Conservation (phyloP, 2,888 invertebrate genomes). For the Pinctada fucata region DNA sequence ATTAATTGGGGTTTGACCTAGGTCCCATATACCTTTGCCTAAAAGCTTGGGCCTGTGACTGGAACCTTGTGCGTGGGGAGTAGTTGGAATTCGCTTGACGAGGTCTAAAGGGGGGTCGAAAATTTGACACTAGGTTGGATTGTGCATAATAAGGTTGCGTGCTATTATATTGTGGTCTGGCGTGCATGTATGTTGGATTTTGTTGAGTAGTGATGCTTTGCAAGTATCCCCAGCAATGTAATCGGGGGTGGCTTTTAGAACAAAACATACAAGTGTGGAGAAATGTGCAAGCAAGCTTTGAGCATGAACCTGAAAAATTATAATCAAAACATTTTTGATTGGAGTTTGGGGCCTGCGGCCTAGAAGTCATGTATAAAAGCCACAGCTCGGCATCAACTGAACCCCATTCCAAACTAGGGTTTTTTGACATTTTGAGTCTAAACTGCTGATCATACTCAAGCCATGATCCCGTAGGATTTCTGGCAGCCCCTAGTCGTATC, state of each 20-base stretch:
- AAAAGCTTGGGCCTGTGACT: not conserved
- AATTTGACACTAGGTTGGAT: too few species aligned
- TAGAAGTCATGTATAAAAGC: constrained; percentile 1
- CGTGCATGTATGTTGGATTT: too few species aligned
- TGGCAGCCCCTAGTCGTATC: not conserved
- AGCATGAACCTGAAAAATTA: not conserved
- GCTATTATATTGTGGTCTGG: too few species aligned
- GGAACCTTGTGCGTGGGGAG: not conserved
- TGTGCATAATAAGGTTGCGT: too few species aligned
- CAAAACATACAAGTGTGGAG: not conserved
- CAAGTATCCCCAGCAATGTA: not conserved
- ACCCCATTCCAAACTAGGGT: not conserved
- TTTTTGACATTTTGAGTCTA: constrained; percentile 9
- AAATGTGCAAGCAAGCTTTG: not conserved
- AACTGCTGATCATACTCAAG: not conserved
- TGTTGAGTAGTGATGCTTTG: not conserved
- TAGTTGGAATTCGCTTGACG: not conserved
- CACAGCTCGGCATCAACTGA: constrained; percentile 10
- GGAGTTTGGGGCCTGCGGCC: not conserved
- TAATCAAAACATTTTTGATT: not conserved
- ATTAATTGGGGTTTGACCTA: constrained; percentile 11
- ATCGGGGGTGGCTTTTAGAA: not conserved
- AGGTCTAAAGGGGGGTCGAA: not conserved
- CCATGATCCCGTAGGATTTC: not conserved
- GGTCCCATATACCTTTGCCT: constrained; percentile 8